Evolutionary conservation across 37 sponge, comb jelly and placozoan species (phyloP), one percentile per base, ranked within the genome.

Genomic region (Chondrilla cf. caribensis): DNA sequence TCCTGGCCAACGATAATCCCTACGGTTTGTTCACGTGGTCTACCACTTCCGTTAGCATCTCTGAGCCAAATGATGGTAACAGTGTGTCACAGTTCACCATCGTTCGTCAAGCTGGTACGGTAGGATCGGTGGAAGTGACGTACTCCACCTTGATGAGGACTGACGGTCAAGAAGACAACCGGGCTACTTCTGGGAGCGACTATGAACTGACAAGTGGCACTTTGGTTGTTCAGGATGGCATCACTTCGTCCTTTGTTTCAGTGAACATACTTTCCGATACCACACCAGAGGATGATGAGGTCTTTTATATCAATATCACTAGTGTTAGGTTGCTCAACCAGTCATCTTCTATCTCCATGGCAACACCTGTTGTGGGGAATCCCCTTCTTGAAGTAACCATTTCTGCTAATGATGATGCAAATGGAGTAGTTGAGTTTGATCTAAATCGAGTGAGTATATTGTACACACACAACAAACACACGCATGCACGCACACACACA

Each of bases 1-100:
- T 93, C 3, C 70, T 77, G 21, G 93, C 96, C 58, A 93, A 93
- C 40, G 93, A 96, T 80, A 84, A 78, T 24, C 96, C 96, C 31
- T 86, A 93, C 83, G 96, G 96, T n/a, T 84, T 90, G 25, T 28
- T 93, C 18, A 29, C 75, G 0, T 89, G 88, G 85, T 66, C 86
- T 15, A 41, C 90, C 38, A 11, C 73, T 31, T 25, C 54, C 2
- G 84, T 86, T 26, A 58, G 32, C 37, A 83, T 78, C 1, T 55
- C 41, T 22, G 91, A 90, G 41, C 25, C 32, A 32, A 91, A 86
- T 22, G 58, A 40, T 18, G 84, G 60, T 2, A 79, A 79, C 2
- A 84, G 60, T 77, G 9, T 2, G 0, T 70, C 73, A 8, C 37
- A 80, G 60, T 81, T 95, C 58, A 81, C 81, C 21, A 76, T 96